Conservation (phyloP, 2,797 vertebrate genomes). For the Rhyacichthys aspro region DNA sequence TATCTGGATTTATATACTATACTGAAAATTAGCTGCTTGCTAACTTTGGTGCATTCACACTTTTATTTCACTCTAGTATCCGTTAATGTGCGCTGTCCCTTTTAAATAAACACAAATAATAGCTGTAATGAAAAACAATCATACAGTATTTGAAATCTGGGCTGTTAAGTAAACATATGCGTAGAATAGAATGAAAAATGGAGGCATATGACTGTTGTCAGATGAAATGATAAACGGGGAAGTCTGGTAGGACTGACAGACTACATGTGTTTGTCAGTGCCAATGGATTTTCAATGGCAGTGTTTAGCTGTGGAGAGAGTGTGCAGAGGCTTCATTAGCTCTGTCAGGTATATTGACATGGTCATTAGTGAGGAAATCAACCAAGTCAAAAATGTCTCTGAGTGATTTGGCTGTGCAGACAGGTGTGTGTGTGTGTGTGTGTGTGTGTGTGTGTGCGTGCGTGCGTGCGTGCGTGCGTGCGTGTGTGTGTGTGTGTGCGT, state of each 20-base stretch:
- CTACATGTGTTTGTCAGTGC: constrained; percentile 28
- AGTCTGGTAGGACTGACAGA: neutral
- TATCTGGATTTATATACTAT: too few species aligned
- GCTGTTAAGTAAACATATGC: neutral
- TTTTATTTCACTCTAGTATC: too few species aligned
- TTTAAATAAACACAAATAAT: too few species aligned
- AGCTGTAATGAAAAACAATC: neutral
- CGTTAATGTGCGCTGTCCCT: too few species aligned
- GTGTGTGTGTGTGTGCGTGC: too few species aligned
- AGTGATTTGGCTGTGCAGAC: too few species aligned
- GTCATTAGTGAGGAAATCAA: constrained; percentile 52
- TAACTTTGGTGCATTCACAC: too few species aligned
- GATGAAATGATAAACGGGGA: neutral
- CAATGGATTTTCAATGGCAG: constrained; percentile 51
- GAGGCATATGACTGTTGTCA: constrained; percentile 1
- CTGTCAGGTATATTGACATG: constrained; percentile 47
- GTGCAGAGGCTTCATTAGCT: constrained; percentile 42
- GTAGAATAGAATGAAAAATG: neutral
- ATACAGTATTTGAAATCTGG: neutral
- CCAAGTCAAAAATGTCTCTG: constrained; percentile 31
- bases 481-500: neutral
- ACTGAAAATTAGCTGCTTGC: too few species aligned
- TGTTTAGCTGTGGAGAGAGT: constrained; percentile 11
- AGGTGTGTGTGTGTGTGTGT: neutral
- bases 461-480: too few species aligned